Percentiles rank a stretch among this genome's conserved stretches.
Conservation (phyloP, 2,113 vertebrate species). For the Tenrec ecaudatus region DNA sequence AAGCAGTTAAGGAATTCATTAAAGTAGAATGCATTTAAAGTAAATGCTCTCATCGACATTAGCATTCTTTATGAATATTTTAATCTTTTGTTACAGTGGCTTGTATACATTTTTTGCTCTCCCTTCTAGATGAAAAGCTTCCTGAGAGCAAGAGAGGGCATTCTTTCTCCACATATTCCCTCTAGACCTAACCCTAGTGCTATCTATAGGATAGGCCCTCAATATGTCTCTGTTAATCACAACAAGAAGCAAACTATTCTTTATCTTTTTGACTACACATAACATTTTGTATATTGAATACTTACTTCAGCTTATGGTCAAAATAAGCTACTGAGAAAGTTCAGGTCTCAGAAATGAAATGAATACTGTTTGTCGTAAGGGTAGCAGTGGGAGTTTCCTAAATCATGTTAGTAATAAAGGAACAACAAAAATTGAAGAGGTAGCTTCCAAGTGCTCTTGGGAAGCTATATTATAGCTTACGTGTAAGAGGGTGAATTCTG, state of each 20-base stretch:
- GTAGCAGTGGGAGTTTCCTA: slow-evolving; percentile 13
- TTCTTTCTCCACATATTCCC: not conserved
- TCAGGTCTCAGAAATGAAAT: slow-evolving; percentile 31
- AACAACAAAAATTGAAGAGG: not conserved
- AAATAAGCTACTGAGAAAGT: not conserved
- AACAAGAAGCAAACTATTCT: slow-evolving; percentile 3
- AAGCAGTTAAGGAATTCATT: too few species aligned
- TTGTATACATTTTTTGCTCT: not conserved
- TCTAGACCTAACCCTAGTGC: not conserved
- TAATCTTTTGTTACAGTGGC: too few species aligned
- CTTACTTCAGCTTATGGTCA: slow-evolving; percentile 4
- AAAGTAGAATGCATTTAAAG: too few species aligned
- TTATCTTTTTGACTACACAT: not conserved
- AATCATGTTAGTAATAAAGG: not conserved
- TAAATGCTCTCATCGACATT: too few species aligned
- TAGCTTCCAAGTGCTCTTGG: not conserved
- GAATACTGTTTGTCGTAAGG: not conserved
- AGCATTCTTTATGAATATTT: too few species aligned
- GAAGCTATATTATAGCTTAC: not conserved
- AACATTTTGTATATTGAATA: not conserved
- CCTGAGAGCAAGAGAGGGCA: not conserved
- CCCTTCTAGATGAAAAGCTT: not conserved
- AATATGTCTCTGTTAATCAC: slow-evolving; percentile 14
- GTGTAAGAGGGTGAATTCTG: not conserved
- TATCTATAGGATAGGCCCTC: not conserved